Conservation (phyloP, 2,113 vertebrate genomes). For the Pteronura brasiliensis region DNA sequence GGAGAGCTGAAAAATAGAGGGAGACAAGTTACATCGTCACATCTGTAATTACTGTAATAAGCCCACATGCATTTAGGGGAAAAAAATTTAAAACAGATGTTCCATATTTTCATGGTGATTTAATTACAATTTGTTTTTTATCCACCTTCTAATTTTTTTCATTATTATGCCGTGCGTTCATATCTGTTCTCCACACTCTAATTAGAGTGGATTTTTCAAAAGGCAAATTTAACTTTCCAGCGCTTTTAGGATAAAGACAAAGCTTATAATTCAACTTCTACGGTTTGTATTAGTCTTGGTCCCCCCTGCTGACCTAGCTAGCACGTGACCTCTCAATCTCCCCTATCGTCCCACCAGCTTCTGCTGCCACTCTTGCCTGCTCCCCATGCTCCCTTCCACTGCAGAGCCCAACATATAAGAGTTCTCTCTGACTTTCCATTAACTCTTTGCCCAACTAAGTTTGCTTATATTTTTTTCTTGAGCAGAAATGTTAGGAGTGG, state of each 20-base stretch:
- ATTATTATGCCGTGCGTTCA: not conserved
- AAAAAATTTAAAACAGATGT: not conserved
- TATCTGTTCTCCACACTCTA: not conserved
- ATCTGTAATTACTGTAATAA: not conserved
- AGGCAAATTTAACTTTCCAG: not conserved
- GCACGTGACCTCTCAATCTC: fast-evolving
- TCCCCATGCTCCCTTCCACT: not conserved
- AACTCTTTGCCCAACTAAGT: not conserved
- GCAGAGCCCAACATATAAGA: no score
- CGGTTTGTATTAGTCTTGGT: not conserved
- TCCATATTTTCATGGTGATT: not conserved
- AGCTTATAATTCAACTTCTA: not conserved
- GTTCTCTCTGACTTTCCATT: not conserved
- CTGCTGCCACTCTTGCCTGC: not conserved
- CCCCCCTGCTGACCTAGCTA: not conserved
- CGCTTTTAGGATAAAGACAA: not conserved
- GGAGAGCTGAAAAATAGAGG: not conserved
- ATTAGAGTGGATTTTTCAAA: not conserved
- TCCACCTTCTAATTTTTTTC: not conserved
- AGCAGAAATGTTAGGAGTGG: not conserved
- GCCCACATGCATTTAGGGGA: not conserved
- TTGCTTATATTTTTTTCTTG: not conserved
- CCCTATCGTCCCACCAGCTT: fast-evolving
- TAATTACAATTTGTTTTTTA: not conserved
- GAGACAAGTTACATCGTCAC: not conserved